Conservation (phyloP, 2,888 invertebrate genomes). For the Heliconius charithonia region DNA sequence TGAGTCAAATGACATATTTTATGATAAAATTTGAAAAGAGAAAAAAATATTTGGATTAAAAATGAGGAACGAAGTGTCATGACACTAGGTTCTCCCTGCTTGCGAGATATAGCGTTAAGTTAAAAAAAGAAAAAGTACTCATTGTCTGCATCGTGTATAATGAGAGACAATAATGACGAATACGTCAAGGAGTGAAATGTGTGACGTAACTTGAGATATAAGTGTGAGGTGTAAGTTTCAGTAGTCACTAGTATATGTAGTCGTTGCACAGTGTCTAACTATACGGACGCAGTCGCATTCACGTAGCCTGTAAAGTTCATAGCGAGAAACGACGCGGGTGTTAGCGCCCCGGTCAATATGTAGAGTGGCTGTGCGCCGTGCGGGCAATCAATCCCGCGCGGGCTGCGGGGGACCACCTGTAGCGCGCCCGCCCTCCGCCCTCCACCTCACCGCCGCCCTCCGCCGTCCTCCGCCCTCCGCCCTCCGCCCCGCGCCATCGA, state of each 20-base stretch:
- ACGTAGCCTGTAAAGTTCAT: constrained; percentile 71
- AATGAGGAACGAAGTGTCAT: not conserved
- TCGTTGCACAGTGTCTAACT: constrained; percentile 33
- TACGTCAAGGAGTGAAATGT: not conserved
- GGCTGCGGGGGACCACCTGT: constrained; percentile 73
- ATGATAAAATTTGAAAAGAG: constrained; percentile 18
- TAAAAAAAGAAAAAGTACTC: too few species aligned
- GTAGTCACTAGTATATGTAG: not conserved
- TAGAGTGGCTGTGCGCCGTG: constrained; percentile 80
- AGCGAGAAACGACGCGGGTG: constrained; percentile 75
- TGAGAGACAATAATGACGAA: not conserved
- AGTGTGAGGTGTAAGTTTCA: constrained; percentile 8
- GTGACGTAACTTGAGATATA: constrained; percentile 16
- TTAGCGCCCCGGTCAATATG: constrained; percentile 81
- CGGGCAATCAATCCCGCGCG: constrained; percentile 79
- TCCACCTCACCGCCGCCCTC: constrained; percentile 49
- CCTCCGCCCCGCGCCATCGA: constrained; percentile 63
- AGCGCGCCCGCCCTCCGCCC: constrained; percentile 51
- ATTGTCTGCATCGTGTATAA: not conserved
- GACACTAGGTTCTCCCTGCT: too few species aligned
- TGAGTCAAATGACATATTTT: constrained; percentile 17
- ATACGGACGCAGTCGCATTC: constrained; percentile 50
- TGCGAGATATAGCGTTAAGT: too few species aligned
- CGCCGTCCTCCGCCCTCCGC: constrained; percentile 51
- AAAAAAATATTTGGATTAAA: not conserved